A percentile compares a stretch with the other conserved stretches of the same genome.
Evolutionary conservation across 2,797 vertebrate species (phyloP).

Genomic region (Urosaurus nigricauda): DNA sequence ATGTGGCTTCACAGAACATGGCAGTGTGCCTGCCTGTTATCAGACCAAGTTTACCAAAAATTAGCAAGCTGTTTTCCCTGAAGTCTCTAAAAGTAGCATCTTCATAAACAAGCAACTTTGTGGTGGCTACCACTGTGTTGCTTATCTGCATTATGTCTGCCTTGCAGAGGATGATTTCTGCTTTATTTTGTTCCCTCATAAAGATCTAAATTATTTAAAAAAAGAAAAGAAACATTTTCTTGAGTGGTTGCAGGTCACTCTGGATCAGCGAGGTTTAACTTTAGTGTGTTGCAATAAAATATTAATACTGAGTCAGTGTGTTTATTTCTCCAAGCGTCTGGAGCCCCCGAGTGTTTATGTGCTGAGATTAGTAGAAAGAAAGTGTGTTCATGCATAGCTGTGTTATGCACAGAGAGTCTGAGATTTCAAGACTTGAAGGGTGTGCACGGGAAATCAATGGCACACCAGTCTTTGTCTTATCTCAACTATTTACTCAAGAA

Average conservation of each 20-base stretch:
- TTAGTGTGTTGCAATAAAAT: conserved; percentile 80
- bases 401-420: conserved; percentile 60
- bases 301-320: conserved; percentile 79
- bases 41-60: background rate
- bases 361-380: conserved; percentile 74
- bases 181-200: conserved; percentile 59
- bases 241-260: conserved; percentile 80
- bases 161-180: conserved; percentile 58
- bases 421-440: conserved; percentile 68
- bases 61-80: conserved; percentile 51
- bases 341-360: conserved; percentile 77
- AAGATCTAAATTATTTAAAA: conserved; percentile 79
- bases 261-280: conserved; percentile 81
- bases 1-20: conserved; percentile 3
- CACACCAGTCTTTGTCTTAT: conserved; percentile 53
- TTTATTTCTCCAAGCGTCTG: conserved; percentile 79
- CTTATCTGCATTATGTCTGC: conserved; percentile 67
- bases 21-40: background rate
- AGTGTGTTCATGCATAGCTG: conserved; percentile 75
- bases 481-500: conserved; percentile 42
- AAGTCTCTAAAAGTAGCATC: conserved; percentile 51
- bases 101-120: conserved; percentile 45
- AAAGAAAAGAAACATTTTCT: conserved; percentile 72
- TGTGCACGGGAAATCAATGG: conserved; percentile 60
- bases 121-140: conserved; percentile 38